These are phyloP conservation scores for Bradypus variegatus DNA, from an alignment of 2,797 vertebrate species.

Conservation along the genomic window DNA sequence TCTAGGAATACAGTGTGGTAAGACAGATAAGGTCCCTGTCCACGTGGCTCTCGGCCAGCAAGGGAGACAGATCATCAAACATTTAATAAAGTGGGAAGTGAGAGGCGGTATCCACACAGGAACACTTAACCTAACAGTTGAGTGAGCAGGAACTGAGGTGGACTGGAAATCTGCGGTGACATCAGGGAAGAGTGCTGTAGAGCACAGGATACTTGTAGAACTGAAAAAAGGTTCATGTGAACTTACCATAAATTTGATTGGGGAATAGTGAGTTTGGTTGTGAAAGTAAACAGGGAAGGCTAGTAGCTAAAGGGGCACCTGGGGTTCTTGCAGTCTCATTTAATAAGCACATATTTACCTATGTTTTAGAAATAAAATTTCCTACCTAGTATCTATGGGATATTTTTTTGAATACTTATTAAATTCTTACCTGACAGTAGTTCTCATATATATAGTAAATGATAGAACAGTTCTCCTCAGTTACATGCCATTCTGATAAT, in stretches of 20 bases:
- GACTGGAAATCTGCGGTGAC: not conserved
- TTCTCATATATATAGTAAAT: not conserved
- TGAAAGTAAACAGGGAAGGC: not conserved
- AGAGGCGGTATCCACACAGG: not conserved
- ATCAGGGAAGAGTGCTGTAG: not conserved
- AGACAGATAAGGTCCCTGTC: not conserved
- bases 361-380: conserved; percentile 25
- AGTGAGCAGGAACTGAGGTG: not conserved
- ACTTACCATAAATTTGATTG: not conserved
- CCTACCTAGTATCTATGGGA: not conserved
- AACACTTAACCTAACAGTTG: not conserved
- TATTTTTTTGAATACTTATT: conserved; percentile 22
- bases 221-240: not conserved
- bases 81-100: not conserved
- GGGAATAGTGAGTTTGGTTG: not conserved
- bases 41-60: not conserved
- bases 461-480: not conserved
- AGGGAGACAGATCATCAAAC: not conserved
- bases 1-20: not conserved
- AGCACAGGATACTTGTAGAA: not conserved
- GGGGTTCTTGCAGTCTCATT: not conserved
- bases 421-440: conserved; percentile 7
- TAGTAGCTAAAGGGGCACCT: not conserved
- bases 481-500: conserved; percentile 6
- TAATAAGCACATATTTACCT: not conserved